A percentile compares a stretch with the other conserved stretches of the same genome.
phyloP scores from a whole-genome alignment of 2,797 vertebrate species.

The Echiichthys vipera region DNA sequence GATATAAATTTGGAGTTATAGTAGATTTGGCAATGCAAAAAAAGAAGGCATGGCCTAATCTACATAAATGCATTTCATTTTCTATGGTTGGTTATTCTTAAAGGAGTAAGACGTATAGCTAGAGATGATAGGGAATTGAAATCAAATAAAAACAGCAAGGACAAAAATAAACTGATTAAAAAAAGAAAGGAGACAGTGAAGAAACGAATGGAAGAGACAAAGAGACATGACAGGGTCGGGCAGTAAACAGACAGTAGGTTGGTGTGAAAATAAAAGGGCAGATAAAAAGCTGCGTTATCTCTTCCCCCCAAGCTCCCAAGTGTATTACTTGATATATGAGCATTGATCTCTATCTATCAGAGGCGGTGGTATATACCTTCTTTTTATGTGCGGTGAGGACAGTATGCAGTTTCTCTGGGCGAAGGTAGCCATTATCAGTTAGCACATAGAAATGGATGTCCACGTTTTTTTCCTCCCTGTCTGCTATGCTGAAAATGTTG shows the following conservation, averaged over 20 bases:
- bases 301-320: conserved; percentile 50
- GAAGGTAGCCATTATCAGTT: conserved; percentile 78
- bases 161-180: conserved; percentile 9
- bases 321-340: conserved; percentile 73
- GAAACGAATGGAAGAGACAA: conserved; percentile 57
- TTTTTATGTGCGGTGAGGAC: conserved; percentile 82
- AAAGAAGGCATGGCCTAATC: conserved; percentile 1
- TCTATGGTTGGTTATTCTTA: conserved; percentile 18
- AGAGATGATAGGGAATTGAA: conserved; percentile 14
- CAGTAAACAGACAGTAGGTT: conserved; percentile 66
- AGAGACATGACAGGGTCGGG: conserved; percentile 64
- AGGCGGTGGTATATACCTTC: conserved; percentile 78
- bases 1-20: background rate
- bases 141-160: conserved; percentile 34
- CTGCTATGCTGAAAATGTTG: conserved; percentile 82
- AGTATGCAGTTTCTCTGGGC: conserved; percentile 84
- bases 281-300: conserved; percentile 73
- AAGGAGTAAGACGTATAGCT: background rate
- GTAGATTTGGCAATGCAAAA: conserved; percentile 25
- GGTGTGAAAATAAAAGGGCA: conserved; percentile 74
- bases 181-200: conserved; percentile 19
- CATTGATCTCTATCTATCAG: conserved; percentile 71
- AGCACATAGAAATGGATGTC: conserved; percentile 84
- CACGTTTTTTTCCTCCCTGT: conserved; percentile 71
- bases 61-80: conserved; percentile 22